Base-by-base conservation (phyloP, 2,888 invertebrate genomes). In the Blastobasis adustella region DNA sequence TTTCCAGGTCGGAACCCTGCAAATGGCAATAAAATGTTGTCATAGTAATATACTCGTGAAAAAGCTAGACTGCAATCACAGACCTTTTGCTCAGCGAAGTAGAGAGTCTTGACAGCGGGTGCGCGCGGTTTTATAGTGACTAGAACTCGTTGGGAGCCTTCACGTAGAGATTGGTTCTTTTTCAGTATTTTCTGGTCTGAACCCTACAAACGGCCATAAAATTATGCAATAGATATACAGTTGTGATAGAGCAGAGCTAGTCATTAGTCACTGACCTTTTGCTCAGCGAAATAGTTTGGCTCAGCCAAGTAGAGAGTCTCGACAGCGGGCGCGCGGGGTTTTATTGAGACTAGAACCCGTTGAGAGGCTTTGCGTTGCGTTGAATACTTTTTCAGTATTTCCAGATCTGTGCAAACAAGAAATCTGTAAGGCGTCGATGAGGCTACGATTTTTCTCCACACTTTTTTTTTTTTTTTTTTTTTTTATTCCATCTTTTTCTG, bases 41-140 rank as follows among this genome's bases (percentile, higher is more conserved):
- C 1, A 23, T 23, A 10, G 10, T 23, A 38, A 39, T 46, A 4
- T 39, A 10, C 43, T 9, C 48, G 38, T n/a, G 54, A 84, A 86
- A 75, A 79, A 79, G 67, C 69, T 79, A n/a, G 70, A 59, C 48
- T 69, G 60, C 58, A 71, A 79, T 37, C 77, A 67, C 50, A 54
- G 2, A 23, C 23, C 23, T 23, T 77, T 58, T 82, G 82, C 60
- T 85, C 82, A 50, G 84, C 79, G 37, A 81, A 63, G 56, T 75
- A 86, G 47, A 87, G 54, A 38, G 82, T 83, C 69, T 82, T 81
- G 45, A 85, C 79, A 9, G 74, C 67, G 39, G 82, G 82, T 10
- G 64, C 57, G 51, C 76, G 76, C 10, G 79, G 79, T 61, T 82
- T 81, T 51, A 86, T 77, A 6, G 80, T 78, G 10, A 86, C 79